A percentile compares a stretch with the other conserved stretches of the same genome.
Conservation (phyloP, 2,888 invertebrate species). For the Dryadula phaetusa region DNA sequence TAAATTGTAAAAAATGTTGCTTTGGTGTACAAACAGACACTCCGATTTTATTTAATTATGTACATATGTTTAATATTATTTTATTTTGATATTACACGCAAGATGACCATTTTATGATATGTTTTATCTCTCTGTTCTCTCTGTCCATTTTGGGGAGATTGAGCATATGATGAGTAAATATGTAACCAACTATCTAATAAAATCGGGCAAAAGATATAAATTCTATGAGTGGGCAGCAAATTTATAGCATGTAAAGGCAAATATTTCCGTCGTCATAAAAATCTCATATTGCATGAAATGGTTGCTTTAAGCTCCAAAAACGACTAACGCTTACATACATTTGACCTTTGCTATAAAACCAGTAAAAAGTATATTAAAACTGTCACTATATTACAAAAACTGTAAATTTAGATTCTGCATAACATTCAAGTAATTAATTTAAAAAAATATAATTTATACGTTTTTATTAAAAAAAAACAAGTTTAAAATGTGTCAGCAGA, state of each 20-base stretch:
- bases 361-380: background rate
- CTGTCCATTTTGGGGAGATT: no score
- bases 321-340: background rate
- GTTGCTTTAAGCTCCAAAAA: background rate
- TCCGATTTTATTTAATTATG: no score
- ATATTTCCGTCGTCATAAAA: background rate
- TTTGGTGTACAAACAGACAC: no score
- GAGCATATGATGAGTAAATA: no score
- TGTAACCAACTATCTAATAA: no score
- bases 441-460: background rate
- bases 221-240: no score
- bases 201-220: no score
- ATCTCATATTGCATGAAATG: constrained; percentile 6
- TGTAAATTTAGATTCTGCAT: background rate
- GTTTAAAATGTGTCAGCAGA: background rate
- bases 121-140: no score
- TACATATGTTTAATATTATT: no score
- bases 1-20: no score
- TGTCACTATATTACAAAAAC: background rate
- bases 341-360: constrained; percentile 6
- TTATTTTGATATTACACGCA: no score
- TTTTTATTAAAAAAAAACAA: background rate
- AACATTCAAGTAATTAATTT: background rate
- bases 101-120: no score
- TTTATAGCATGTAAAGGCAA: background rate